Evolutionary conservation across 2,113 vertebrate genomes (phyloP), one percentile per base, ranked within the genome.

Genomic region (Toxotes jaculatrix): DNA sequence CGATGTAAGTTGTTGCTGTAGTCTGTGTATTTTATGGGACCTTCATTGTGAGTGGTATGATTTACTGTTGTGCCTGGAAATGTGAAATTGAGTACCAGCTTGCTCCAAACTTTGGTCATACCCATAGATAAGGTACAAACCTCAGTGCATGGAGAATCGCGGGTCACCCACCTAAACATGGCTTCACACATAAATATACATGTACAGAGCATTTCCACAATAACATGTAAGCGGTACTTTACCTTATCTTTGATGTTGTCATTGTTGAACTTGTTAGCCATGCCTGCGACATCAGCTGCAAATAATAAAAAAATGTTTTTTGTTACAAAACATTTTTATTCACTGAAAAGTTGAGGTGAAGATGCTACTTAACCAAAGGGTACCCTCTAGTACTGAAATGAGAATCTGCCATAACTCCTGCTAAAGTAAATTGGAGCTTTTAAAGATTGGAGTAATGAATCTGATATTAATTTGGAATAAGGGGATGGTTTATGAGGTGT

Each of bases 181-280:
- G 34, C 56, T n/a, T n/a, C 21, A 2, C 6, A 21, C 5, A 42
- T 32, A 66, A 5, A 53, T 31, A 38, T 40, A 67, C 0, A 9
- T 56, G 10, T n/a, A 14, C 59, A n/a, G 47, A 49, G 13, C 9
- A 51, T 31, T 66, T 63, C 3, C 49, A 8, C n/a, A 23, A 9
- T 2, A 49, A 21, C 36, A 57, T 14, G 19, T 19, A 40, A 34
- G 12, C 21, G 19, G 4, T 40, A 43, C 67, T 17, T 7, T 91
- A 95, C 95, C 91, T 92, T 93, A 66, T 95, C 91, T 79, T 92
- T 95, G 59, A 95, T 93, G 91, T 93, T 94, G 91, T 93, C 90
- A 1, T 94, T 94, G 91, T 93, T 94, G 84, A 95, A 95, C 89
- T 92, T 95, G 8, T 88, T 74, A 2, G 87, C 78, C 94, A 95